Conservation (phyloP, 2,113 vertebrate species). For the Agapornis roseicollis region DNA sequence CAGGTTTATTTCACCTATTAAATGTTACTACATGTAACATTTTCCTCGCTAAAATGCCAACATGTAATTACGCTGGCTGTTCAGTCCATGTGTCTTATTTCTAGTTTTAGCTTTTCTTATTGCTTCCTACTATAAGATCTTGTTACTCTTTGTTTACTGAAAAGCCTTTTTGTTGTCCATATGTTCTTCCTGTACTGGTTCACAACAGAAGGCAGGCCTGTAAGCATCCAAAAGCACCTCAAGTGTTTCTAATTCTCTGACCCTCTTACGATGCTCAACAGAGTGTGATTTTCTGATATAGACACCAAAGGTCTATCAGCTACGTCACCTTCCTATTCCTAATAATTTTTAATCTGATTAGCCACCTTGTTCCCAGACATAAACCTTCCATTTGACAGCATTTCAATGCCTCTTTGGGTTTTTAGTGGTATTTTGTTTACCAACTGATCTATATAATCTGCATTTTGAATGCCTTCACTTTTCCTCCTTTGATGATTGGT, state of each 20-base stretch:
- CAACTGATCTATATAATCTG: not conserved
- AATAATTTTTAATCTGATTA: not conserved
- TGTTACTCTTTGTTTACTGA: not conserved
- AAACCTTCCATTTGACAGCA: not conserved
- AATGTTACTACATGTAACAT: not conserved
- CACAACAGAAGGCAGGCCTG: not conserved
- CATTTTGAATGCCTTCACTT: not conserved
- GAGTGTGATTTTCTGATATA: not conserved
- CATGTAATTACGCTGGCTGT: not conserved
- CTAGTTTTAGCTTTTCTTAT: not conserved
- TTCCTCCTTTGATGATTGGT: not conserved
- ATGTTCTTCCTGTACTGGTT: not conserved
- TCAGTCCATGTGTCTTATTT: not conserved
- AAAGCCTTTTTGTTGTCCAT: not conserved
- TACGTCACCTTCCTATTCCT: not conserved
- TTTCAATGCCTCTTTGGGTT: not conserved
- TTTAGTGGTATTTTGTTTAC: not conserved
- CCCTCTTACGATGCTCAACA: not conserved
- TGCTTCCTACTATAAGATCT: not conserved
- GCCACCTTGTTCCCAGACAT: not conserved
- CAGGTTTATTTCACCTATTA: not conserved
- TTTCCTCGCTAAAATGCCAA: not conserved
- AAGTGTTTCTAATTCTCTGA: not conserved
- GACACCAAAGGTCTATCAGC: not conserved
- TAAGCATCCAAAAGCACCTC: accelerated